phyloP scores from a whole-genome alignment of 2,888 invertebrate genomes.

The Scaptomyza parva region DNA sequence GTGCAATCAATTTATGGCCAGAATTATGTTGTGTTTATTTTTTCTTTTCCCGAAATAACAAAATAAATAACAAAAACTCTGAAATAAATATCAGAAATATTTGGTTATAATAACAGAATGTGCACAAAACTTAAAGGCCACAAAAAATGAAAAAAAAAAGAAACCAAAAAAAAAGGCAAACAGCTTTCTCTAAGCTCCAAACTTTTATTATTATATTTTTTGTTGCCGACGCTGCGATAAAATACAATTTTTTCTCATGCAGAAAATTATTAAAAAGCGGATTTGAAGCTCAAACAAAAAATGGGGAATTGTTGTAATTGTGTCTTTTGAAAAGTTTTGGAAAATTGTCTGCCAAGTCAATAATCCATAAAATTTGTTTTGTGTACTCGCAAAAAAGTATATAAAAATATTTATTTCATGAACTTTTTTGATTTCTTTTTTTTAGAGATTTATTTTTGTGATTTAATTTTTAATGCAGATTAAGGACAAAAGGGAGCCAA shows the following conservation, averaged over 20 bases:
- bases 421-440: background rate
- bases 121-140: background rate
- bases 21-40: no score
- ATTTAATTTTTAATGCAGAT: conserved; percentile 6
- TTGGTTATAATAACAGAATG: background rate
- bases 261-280: background rate
- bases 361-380: background rate
- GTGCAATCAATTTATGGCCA: background rate
- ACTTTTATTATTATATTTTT: conserved; percentile 2
- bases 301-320: background rate
- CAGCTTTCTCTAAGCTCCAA: background rate
- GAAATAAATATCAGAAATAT: background rate
- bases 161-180: background rate
- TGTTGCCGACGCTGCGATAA: background rate
- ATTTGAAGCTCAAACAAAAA: background rate
- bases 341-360: background rate
- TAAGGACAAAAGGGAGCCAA: conserved; percentile 15
- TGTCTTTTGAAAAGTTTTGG: conserved; percentile 3
- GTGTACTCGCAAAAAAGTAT: background rate
- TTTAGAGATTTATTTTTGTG: conserved; percentile 4
- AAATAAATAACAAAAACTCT: background rate
- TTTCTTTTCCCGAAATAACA: background rate
- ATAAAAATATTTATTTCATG: background rate
- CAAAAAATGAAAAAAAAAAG: no score
- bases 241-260: background rate